Conservation (phyloP, 2,113 vertebrate species). For the Donacobius atricapilla region DNA sequence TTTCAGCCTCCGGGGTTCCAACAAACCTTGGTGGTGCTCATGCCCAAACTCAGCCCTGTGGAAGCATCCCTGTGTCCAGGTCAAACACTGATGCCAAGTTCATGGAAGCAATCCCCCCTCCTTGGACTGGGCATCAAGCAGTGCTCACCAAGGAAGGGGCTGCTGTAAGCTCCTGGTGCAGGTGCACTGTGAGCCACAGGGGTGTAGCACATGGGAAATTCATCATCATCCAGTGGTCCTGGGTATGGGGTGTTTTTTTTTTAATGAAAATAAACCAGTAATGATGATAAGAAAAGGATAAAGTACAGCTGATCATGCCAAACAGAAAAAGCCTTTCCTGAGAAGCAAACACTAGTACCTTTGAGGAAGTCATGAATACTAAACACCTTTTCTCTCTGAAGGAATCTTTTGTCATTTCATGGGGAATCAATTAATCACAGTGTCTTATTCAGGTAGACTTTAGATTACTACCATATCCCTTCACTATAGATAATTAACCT, state of each 20-base stretch:
- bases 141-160: accelerated
- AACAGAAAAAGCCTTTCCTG: background rate
- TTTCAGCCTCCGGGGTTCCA: too few relatives aligned
- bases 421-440: conserved; percentile 76
- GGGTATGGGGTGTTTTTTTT: background rate
- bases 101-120: accelerated
- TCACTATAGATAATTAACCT: conserved; percentile 82
- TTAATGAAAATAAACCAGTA: background rate
- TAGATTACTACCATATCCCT: conserved; percentile 73
- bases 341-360: background rate
- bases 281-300: background rate
- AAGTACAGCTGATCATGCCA: background rate
- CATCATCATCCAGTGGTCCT: background rate
- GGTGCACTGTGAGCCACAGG: background rate
- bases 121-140: background rate
- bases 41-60: background rate
- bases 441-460: conserved; percentile 72
- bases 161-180: background rate
- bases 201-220: background rate
- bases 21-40: background rate
- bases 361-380: background rate
- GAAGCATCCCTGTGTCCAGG: background rate
- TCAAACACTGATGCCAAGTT: background rate
- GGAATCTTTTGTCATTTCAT: conserved; percentile 53
- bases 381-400: conserved; percentile 43